These are phyloP conservation scores for Ageneiosus marmoratus DNA, from an alignment of 2,113 vertebrate genomes.

Conservation along the genomic window DNA sequence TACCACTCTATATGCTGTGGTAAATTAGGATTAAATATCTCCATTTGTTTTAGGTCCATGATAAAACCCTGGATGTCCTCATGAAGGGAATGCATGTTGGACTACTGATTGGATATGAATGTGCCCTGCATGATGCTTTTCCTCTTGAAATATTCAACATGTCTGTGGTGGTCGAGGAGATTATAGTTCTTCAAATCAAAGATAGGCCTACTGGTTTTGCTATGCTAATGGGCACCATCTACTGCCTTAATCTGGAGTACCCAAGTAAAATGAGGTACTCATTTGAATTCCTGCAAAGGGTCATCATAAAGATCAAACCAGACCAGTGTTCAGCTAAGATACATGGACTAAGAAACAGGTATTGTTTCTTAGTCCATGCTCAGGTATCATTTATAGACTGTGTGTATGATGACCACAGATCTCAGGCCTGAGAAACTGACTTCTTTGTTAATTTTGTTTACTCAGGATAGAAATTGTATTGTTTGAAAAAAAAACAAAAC, in stretches of 20 bases:
- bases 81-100: too few relatives aligned
- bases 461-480: not conserved
- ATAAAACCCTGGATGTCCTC: too few relatives aligned
- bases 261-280: constrained; percentile 26
- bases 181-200: not conserved
- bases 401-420: not conserved
- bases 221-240: constrained; percentile 37
- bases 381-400: constrained; percentile 1
- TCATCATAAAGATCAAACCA: constrained; percentile 32
- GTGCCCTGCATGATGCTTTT: too few relatives aligned
- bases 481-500: too few relatives aligned
- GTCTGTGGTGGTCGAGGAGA: constrained; percentile 8
- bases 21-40: too few relatives aligned
- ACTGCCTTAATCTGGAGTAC: constrained; percentile 42
- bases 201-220: constrained; percentile 35
- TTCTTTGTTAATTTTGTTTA: too few relatives aligned
- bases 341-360: constrained; percentile 42
- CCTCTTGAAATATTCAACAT: constrained; percentile 34
- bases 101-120: too few relatives aligned
- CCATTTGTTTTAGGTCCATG: too few relatives aligned
- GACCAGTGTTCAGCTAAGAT: constrained; percentile 34
- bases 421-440: not conserved
- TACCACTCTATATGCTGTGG: too few relatives aligned
- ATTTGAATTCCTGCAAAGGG: constrained; percentile 37
- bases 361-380: too few relatives aligned